phyloP scores from a whole-genome alignment of 2,888 invertebrate species.

The Noctua pronuba region DNA sequence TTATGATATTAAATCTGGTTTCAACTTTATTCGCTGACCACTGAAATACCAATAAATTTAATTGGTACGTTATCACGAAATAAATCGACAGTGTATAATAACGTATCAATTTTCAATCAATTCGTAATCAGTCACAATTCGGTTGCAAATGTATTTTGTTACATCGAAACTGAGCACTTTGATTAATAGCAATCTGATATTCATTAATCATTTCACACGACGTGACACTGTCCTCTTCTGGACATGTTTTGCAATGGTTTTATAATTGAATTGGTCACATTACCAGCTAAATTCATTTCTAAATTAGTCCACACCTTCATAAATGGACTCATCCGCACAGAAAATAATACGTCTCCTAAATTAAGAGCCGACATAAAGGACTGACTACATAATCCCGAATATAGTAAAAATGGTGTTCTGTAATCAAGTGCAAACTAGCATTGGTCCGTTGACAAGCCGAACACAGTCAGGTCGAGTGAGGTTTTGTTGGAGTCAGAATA shows the following conservation, averaged over 20 bases:
- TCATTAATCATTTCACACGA: slow-evolving; percentile 40
- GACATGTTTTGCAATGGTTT: slow-evolving; percentile 14
- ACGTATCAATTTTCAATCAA: slow-evolving; percentile 58
- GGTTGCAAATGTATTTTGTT: slow-evolving; percentile 48
- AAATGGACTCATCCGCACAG: neutral
- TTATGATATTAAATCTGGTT: slow-evolving; percentile 58
- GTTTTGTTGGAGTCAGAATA: slow-evolving; percentile 69
- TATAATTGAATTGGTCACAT: slow-evolving; percentile 20
- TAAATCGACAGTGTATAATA: slow-evolving; percentile 48
- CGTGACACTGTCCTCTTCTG: slow-evolving; percentile 11
- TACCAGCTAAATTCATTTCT: slow-evolving; percentile 6
- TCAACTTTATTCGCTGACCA: slow-evolving; percentile 37
- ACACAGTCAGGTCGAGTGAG: slow-evolving; percentile 63
- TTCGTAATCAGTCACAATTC: slow-evolving; percentile 54
- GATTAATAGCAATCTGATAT: slow-evolving; percentile 47
- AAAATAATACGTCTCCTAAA: neutral
- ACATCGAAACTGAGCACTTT: slow-evolving; percentile 50
- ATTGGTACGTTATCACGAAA: slow-evolving; percentile 48
- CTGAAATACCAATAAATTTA: slow-evolving; percentile 47
- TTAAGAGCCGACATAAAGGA: slow-evolving; percentile 8
- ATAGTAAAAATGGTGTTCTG: slow-evolving; percentile 55
- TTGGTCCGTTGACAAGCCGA: slow-evolving; percentile 61
- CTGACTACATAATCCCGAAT: slow-evolving; percentile 40
- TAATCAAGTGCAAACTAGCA: slow-evolving; percentile 67
- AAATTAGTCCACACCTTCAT: neutral